These are phyloP conservation scores for Anguilla anguilla DNA, from an alignment of 2,797 vertebrate species.

Conservation along the genomic window DNA sequence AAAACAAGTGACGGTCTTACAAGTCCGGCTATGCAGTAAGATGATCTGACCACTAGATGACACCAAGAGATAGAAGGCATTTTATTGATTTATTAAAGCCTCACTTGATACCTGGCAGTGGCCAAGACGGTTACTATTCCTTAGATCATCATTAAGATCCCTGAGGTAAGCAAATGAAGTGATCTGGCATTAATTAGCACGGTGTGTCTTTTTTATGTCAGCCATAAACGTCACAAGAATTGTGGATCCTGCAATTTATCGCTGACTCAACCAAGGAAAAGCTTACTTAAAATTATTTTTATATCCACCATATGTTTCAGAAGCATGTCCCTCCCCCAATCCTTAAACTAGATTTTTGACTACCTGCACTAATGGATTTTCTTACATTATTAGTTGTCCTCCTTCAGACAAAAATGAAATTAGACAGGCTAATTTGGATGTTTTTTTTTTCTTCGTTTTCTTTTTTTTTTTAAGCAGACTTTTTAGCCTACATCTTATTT, in stretches of 20 bases:
- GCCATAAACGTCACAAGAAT: constrained; percentile 62
- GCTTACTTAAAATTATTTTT: constrained; percentile 30
- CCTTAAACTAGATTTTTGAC: constrained; percentile 23
- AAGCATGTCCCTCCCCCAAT: neutral
- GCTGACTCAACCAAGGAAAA: constrained; percentile 49
- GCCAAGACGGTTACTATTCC: constrained; percentile 63
- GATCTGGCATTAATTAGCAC: constrained; percentile 61
- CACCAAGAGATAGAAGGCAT: constrained; percentile 88
- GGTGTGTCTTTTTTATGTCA: constrained; percentile 58
- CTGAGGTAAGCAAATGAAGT: constrained; percentile 61
- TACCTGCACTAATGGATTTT: constrained; percentile 48
- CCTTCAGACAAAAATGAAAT: constrained; percentile 51
- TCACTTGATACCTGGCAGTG: constrained; percentile 52
- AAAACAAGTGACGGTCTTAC: neutral
- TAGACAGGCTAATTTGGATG: constrained; percentile 56
- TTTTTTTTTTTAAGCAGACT: constrained; percentile 42
- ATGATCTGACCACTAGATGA: constrained; percentile 91
- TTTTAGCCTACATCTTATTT: constrained; percentile 60
- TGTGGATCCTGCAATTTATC: constrained; percentile 54
- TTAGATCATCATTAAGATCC: constrained; percentile 69
- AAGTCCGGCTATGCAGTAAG: constrained; percentile 80
- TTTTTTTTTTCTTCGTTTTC: constrained; percentile 35
- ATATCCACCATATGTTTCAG: constrained; percentile 3
- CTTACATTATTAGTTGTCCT: constrained; percentile 36
- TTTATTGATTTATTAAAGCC: constrained; percentile 68